Evolutionary conservation across 2,888 invertebrate species (phyloP).

Genomic region (Aricia artaxerxes): DNA sequence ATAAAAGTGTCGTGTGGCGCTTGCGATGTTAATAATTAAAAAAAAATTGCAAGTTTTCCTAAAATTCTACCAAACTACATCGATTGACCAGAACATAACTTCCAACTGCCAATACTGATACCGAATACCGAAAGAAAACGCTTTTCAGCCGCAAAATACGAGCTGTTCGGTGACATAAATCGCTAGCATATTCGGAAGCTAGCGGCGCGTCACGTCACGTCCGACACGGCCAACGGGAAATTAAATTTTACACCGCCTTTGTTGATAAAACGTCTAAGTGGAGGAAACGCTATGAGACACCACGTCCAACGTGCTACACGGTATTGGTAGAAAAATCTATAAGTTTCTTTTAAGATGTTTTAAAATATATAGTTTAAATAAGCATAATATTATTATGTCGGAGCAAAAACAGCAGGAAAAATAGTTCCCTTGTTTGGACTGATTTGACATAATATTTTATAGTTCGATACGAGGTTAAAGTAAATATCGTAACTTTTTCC

Average conservation of each 20-base stretch:
- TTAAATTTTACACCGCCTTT: slow-evolving; percentile 22
- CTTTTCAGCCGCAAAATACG: slow-evolving; percentile 12
- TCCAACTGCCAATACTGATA: neutral
- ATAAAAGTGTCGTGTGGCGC: no score
- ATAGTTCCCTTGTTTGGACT: neutral
- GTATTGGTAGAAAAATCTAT: neutral
- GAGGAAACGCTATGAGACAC: neutral
- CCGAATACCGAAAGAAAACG: slow-evolving; percentile 1
- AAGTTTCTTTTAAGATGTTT: neutral
- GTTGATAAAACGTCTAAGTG: neutral
- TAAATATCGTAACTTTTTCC: no score
- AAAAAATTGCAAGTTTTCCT: no score
- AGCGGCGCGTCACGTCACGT: neutral
- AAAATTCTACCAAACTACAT: no score
- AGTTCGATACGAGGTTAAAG: no score
- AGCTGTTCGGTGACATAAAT: slow-evolving; percentile 9
- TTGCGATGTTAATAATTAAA: no score
- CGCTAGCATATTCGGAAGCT: slow-evolving; percentile 2
- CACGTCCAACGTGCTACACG: neutral
- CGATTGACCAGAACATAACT: neutral
- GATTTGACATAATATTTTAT: no score
- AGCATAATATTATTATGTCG: no score
- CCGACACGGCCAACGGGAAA: slow-evolving; percentile 16
- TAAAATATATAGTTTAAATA: no score
- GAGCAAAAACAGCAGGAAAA: neutral